phyloP scores from a whole-genome alignment of 64 coral and sea anemone species.

The Hydrozoanthus tunicans region DNA sequence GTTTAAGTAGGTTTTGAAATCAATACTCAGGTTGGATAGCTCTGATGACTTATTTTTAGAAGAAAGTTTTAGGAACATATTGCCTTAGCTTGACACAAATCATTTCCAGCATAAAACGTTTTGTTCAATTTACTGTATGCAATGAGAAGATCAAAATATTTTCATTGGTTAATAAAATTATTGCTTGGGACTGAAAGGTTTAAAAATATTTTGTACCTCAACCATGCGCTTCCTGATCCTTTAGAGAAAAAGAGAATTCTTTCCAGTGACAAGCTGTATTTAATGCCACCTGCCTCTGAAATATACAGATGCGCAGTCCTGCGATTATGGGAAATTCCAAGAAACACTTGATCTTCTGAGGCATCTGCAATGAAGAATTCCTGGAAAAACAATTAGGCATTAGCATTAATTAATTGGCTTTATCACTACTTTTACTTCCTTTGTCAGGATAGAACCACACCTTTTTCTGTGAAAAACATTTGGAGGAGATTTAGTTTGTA shows the following conservation, averaged over 20 bases:
- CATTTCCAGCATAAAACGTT: too few species aligned
- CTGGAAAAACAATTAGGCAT: conserved; percentile 16
- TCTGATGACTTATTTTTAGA: too few species aligned
- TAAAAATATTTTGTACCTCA: conserved; percentile 59
- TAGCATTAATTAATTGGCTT: too few species aligned
- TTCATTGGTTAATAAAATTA: not conserved
- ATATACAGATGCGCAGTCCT: conserved; percentile 93
- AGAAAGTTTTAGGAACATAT: too few species aligned
- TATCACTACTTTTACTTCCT: too few species aligned
- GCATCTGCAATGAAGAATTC: conserved; percentile 90
- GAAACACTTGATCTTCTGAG: conserved; percentile 96
- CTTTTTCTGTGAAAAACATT: too few species aligned
- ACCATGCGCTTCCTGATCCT: conserved; percentile 71
- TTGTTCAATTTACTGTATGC: too few species aligned
- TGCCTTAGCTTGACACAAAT: too few species aligned
- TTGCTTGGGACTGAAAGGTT: not conserved
- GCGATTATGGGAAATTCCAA: conserved; percentile 77
- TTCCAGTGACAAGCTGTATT: conserved; percentile 90
- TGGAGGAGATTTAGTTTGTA: too few species aligned
- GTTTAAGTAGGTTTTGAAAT: too few species aligned
- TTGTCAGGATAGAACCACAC: too few species aligned
- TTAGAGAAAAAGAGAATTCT: conserved; percentile 87
- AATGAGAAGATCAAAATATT: not conserved
- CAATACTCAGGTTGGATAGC: too few species aligned
- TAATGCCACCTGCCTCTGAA: conserved; percentile 80